Conservation (phyloP, 2,113 vertebrate genomes). For the Tenebrosternarchus preto region DNA sequence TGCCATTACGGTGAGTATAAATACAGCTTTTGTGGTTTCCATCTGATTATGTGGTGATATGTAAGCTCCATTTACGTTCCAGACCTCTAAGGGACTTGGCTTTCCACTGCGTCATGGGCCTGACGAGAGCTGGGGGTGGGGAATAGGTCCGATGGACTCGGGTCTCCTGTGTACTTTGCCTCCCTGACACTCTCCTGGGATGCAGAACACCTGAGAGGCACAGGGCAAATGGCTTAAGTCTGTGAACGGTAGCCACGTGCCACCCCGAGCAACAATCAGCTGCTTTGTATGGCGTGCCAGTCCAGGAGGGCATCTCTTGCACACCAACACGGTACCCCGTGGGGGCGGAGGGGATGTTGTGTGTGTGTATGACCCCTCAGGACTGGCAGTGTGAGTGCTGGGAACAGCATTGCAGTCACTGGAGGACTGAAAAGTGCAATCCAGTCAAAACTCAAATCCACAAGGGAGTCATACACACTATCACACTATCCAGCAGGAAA, state of each 20-base stretch:
- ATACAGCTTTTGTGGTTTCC: constrained; percentile 2
- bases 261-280: constrained; percentile 40
- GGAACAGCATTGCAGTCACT: background rate
- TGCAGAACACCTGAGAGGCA: constrained; percentile 28
- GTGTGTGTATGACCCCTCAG: background rate
- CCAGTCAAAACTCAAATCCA: constrained; percentile 27
- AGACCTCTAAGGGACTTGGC: no score
- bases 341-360: background rate
- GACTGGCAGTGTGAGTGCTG: background rate
- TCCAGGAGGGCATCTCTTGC: constrained; percentile 33
- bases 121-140: background rate
- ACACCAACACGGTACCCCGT: constrained; percentile 30
- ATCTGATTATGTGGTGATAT: constrained; percentile 24
- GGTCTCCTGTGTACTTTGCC: constrained; percentile 36
- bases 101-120: constrained; percentile 27
- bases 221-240: constrained; percentile 38
- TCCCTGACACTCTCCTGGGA: constrained; percentile 30
- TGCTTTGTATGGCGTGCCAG: constrained; percentile 45
- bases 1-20: constrained; percentile 1
- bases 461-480: background rate
- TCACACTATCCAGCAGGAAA: constrained; percentile 7
- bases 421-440: constrained; percentile 21
- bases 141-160: background rate
- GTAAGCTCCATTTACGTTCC: background rate
- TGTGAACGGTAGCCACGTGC: constrained; percentile 44